Evolutionary conservation across 2,888 invertebrate genomes (phyloP).

Genomic region (Drosophila nr. perissopoda): DNA sequence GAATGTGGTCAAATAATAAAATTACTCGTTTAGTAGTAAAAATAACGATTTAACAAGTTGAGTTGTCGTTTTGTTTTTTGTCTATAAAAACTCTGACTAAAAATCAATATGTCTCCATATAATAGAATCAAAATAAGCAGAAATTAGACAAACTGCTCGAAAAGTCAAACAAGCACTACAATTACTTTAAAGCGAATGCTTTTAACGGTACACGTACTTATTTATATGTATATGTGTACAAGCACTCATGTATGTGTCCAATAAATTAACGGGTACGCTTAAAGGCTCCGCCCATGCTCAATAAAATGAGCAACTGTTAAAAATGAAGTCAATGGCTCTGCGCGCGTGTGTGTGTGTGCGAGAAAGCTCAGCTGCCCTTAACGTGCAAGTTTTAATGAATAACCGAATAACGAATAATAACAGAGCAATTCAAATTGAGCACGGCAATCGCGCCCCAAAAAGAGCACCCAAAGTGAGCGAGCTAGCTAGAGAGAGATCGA

Average conservation of each 20-base stretch:
- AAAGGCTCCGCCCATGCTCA: constrained; percentile 69
- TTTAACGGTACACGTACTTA: constrained; percentile 22
- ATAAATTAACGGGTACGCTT: constrained; percentile 43
- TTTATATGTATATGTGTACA: background rate
- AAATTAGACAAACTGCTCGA: constrained; percentile 1
- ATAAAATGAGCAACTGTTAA: constrained; percentile 73
- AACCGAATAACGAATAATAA: constrained; percentile 79
- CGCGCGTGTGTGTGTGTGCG: constrained; percentile 14
- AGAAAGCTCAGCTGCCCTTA: constrained; percentile 64
- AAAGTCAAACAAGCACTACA: constrained; percentile 9
- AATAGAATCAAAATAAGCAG: background rate
- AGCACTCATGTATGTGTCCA: constrained; percentile 21
- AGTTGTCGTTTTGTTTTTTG: background rate
- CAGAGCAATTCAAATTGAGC: constrained; percentile 75
- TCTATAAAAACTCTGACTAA: background rate
- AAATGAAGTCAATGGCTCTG: constrained; percentile 71
- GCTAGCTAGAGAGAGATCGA: constrained; percentile 13
- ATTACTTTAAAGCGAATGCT: constrained; percentile 21
- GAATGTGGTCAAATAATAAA: background rate
- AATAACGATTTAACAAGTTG: background rate
- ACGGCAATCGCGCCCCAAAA: constrained; percentile 21
- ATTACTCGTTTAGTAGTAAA: background rate
- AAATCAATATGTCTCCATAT: background rate
- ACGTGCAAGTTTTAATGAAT: constrained; percentile 66
- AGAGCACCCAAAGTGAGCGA: constrained; percentile 6